Evolutionary conservation across 1,140 invertebrate genomes (phyloP).

Genomic region (Paraescarpia echinospica): DNA sequence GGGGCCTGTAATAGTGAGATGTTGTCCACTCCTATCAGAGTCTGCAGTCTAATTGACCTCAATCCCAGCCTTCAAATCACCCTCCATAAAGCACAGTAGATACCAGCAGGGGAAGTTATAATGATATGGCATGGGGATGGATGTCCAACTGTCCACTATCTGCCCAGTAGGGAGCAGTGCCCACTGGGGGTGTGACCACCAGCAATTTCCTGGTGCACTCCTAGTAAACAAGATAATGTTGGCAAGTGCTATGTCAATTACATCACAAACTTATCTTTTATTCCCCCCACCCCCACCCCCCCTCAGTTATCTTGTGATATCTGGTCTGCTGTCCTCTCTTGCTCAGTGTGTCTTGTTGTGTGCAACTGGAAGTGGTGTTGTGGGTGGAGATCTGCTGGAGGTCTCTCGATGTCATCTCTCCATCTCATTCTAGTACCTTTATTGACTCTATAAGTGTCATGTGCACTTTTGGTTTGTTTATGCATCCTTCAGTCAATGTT

Average conservation of each 20-base stretch:
- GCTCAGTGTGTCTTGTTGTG: not conserved
- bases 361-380: not conserved
- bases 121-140: not conserved
- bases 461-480: not conserved
- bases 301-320: not conserved
- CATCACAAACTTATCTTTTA: conserved; percentile 1
- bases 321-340: not conserved
- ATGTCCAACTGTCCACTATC: not conserved
- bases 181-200: not conserved
- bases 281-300: not conserved
- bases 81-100: not conserved
- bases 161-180: not conserved
- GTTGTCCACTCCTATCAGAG: not conserved
- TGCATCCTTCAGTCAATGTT: not conserved
- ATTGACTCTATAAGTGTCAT: not conserved
- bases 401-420: not conserved
- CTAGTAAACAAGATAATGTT: not conserved
- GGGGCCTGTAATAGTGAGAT: not conserved
- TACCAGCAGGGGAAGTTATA: not conserved
- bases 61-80: not conserved
- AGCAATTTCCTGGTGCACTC: not conserved
- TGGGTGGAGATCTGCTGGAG: not conserved
- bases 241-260: not conserved
- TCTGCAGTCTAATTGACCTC: not conserved
- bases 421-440: not conserved